Evolutionary conservation across 2,113 vertebrate genomes (phyloP), one percentile per base, ranked within the genome.

Genomic region (Pituophis catenifer): DNA sequence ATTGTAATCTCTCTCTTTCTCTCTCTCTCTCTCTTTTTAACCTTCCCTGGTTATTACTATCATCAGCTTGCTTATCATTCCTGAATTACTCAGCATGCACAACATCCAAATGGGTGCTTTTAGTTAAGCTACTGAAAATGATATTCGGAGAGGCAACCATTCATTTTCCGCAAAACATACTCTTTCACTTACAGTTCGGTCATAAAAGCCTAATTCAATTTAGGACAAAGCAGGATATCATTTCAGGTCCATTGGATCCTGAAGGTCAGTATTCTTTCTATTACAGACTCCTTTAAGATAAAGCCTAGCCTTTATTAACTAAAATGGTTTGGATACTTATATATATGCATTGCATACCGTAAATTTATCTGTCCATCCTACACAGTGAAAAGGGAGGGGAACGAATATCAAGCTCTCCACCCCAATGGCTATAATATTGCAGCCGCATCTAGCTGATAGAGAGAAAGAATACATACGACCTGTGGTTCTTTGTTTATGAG

Each of bases 371-470:
- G 92, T 93, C 92, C 92, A 95, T 93, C 93, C 89, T 93, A 53
- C 55, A 65, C 52, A 92, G 17, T 7, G 92, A 94, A n/a, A 94
- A 94, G 86, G 33, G n/a, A 24, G 24, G 12, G 19, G 29, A 10
- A 12, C 8, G 57, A 62, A 58, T 33, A 54, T 1, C 87, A 94
- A 94, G 91, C 12, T 88, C 53, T 90, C 55, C 62, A 29, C 62
- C 44, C 54, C 88, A 94, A 94, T 38, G 54, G 89, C 70, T 94
- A 23, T 21, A 95, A 88, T 0, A 2, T 23, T 89, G 90, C 33
- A 91, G 90, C 23, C 55, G 86, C 89, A 94, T 91, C 96, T 93
- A 94, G 81, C 93, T 91, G 93, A 92, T 96, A 96, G 95, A 89
- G 89, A 93, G 95, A 90, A 90, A 92, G 24, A 4, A 1, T 38